Percentiles rank a stretch among this genome's conserved stretches.
Evolutionary conservation across 2,888 invertebrate species (phyloP).

Genomic region (Dusona sp.): DNA sequence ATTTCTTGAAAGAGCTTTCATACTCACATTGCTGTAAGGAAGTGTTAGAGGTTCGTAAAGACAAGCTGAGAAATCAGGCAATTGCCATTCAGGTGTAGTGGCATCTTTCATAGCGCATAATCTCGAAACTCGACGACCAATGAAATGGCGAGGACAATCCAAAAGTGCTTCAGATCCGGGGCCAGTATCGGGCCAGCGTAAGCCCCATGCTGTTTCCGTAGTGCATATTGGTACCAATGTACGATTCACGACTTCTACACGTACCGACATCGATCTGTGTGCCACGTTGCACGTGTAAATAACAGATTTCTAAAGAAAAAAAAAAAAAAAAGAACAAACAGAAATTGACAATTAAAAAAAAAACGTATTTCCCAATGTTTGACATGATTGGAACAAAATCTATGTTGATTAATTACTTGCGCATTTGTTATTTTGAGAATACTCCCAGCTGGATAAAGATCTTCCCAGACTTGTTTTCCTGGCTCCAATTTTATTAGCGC

Average conservation of each 20-base stretch:
- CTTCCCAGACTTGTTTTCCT: conserved; percentile 93
- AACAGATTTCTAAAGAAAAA: conserved; percentile 88
- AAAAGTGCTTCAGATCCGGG: conserved; percentile 90
- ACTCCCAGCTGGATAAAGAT: conserved; percentile 93
- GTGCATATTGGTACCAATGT: conserved; percentile 87
- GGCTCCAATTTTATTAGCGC: conserved; percentile 90
- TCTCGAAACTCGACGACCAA: conserved; percentile 82
- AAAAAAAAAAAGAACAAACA: conserved; percentile 8
- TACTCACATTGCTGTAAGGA: conserved; percentile 88
- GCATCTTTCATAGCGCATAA: conserved; percentile 87
- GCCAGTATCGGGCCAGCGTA: conserved; percentile 89
- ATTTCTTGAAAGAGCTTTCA: not conserved
- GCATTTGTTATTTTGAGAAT: conserved; percentile 92
- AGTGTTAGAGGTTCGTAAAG: conserved; percentile 88
- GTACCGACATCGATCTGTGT: conserved; percentile 87
- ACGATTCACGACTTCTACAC: conserved; percentile 88
- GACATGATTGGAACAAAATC: not conserved
- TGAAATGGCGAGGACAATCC: conserved; percentile 86
- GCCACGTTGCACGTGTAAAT: conserved; percentile 91
- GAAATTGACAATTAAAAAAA: not conserved
- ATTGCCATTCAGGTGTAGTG: conserved; percentile 90
- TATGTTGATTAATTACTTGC: conserved; percentile 86
- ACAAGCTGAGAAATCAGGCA: conserved; percentile 92
- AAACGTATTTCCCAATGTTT: not conserved
- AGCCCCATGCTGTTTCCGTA: conserved; percentile 87